Percentiles rank a stretch among this genome's conserved stretches.
These are phyloP conservation scores for Spicauda simplicius DNA, from an alignment of 2,888 invertebrate genomes.

Conservation along the genomic window DNA sequence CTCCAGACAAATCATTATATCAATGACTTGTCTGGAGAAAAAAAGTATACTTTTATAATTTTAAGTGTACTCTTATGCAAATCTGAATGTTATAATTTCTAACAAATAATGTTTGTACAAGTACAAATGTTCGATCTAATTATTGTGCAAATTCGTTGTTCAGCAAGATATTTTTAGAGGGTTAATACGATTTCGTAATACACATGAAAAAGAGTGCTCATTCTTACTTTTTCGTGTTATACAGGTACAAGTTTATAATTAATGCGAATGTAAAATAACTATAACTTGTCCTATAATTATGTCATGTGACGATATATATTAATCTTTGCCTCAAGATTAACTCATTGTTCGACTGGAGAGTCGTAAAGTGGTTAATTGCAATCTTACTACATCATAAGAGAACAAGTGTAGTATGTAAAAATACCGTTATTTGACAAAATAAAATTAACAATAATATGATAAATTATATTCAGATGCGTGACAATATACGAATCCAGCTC, in stretches of 20 bases:
- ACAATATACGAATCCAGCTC: constrained; percentile 6
- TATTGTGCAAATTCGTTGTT: too few species aligned
- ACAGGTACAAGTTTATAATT: constrained; percentile 1
- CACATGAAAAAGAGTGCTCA: neutral
- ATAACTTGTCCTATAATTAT: neutral
- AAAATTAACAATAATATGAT: neutral
- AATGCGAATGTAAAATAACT: neutral
- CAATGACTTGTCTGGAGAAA: too few species aligned
- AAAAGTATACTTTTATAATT: too few species aligned
- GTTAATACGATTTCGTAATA: neutral
- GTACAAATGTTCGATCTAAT: too few species aligned
- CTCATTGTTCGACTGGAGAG: neutral
- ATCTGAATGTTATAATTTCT: too few species aligned
- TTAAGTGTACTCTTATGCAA: too few species aligned
- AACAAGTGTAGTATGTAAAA: neutral
- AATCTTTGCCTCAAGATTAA: neutral
- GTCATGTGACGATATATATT: neutral
- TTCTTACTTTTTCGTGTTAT: neutral
- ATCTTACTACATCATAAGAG: neutral
- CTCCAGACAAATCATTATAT: too few species aligned
- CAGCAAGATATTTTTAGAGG: neutral
- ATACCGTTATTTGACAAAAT: neutral
- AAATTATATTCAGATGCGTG: neutral
- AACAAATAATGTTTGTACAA: too few species aligned
- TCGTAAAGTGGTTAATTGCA: neutral